Base-by-base conservation (phyloP, 2,888 invertebrate species). In the Carcina quercana region DNA sequence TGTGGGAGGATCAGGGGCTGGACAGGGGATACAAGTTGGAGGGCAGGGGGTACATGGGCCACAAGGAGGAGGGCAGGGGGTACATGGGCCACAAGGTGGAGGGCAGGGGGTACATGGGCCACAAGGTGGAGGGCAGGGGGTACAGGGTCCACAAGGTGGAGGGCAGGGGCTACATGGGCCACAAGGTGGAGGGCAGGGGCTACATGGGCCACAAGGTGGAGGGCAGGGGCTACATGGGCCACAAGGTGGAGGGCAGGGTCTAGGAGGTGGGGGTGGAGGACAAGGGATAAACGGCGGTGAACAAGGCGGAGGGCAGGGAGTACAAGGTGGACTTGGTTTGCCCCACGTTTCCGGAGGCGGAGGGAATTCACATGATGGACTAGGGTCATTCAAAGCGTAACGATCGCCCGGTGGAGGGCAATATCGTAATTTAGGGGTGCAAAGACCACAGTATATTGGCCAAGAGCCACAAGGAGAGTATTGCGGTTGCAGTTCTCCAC, bases 291-390 rank as follows among this genome's bases (percentile, higher is more conserved):
- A 20, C 6, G 15, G 25, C 7, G 8, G 22, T 21, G 11, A 43
- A 32, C 17, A n/a, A 41, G 42, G 14, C 53, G 58, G 34, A 71
- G 70, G 7, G 67, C 70, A 59, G 20, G 59, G 51, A 25, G 55
- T 46, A 24, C 45, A 37, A 19, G 51, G 55, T 33, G 43, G 47
- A n/a, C n/a, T n/a, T n/a, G n/a, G n/a, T n/a, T n/a, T n/a, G n/a
- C n/a, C n/a, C n/a, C n/a, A n/a, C n/a, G n/a, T n/a, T n/a, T n/a
- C n/a, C n/a, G n/a, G n/a, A n/a, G n/a, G n/a, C n/a, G n/a, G n/a
- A n/a, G n/a, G n/a, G n/a, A n/a, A n/a, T n/a, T n/a, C n/a, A n/a
- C n/a, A n/a, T n/a, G n/a, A n/a, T n/a, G n/a, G n/a, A n/a, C n/a
- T n/a, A n/a, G n/a, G n/a, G n/a, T n/a, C n/a, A n/a, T n/a, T n/a